These are phyloP conservation scores for Prinia subflava DNA, from an alignment of 2,113 vertebrate species.

Conservation along the genomic window DNA sequence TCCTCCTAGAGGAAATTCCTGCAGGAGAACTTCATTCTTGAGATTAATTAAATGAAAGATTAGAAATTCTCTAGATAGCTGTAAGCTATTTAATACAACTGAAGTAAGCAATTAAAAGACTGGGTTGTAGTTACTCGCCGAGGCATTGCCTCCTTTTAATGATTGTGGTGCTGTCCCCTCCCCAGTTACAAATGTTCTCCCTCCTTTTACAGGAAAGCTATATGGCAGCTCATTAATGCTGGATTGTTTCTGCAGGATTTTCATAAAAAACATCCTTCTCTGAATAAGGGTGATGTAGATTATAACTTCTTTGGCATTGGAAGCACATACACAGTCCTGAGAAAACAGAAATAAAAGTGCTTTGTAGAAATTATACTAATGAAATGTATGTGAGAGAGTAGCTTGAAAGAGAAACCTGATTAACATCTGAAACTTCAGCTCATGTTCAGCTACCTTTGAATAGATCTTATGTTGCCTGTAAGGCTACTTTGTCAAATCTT, in stretches of 20 bases:
- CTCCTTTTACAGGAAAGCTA: neutral
- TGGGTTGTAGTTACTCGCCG: neutral
- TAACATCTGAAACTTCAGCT: conserved; percentile 18
- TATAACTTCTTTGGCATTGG: neutral
- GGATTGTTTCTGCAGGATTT: neutral
- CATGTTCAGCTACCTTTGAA: neutral
- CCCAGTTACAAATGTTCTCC: neutral
- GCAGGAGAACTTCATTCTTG: conserved; percentile 43
- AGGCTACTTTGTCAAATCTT: neutral
- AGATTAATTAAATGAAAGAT: conserved; percentile 60
- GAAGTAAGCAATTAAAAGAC: conserved; percentile 57
- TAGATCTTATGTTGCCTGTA: neutral
- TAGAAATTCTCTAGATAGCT: conserved; percentile 58
- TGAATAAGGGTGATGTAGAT: neutral
- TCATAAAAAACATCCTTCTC: neutral
- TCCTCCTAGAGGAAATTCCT: conserved; percentile 44
- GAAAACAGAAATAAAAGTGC: conserved; percentile 27
- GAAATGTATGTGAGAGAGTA: neutral
- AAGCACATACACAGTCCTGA: neutral
- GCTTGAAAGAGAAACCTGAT: conserved; percentile 6
- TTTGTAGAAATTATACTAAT: conserved; percentile 6
- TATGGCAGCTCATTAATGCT: neutral
- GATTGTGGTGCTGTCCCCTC: neutral
- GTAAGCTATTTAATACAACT: conserved; percentile 58
- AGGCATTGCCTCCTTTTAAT: neutral